Base-by-base conservation (phyloP, 1,140 invertebrate genomes). In the Drosophila littoralis region DNA sequence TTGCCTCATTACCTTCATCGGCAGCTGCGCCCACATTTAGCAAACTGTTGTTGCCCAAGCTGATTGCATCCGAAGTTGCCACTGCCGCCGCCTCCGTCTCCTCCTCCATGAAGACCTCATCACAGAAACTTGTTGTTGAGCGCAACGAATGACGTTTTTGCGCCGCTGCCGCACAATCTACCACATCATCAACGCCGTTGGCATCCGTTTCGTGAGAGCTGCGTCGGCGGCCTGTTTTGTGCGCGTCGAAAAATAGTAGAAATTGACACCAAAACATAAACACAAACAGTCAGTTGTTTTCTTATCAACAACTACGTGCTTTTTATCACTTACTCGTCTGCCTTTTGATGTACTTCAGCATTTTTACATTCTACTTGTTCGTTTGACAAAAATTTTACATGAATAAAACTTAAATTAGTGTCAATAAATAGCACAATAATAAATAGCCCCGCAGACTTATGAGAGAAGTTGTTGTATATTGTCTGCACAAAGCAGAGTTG, bases 51-150 rank as follows among this genome's bases (percentile, higher is more conserved):
- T 66, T 74, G 59, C 58, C 57, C 36, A 81, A 67, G 43, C 74
- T 79, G 67, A 90, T 72, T 59, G 65, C 77, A 79, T 69, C 69
- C 52, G 51, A 36, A 33, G 54, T 46, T 72, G 45, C 33, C 43
- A 28, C 38, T 36, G 22, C 60, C 33, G n/a, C 48, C 46, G 15
- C 35, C 33, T 40, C 65, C 51, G 45, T 63, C 71, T 60, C 77
- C 58, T 63, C 72, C 48, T 89, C 86, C 60, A 91, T 77, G 52
- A 91, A 91, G 38, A 91, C 64, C 54, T 91, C 90, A 82, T 91
- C 90, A 70, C 90, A 91, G 75, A 91, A 91, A 80, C 90, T 91
- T 66, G 90, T 91, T 79, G 90, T 91, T 10, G 90, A 91, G 32
- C 86, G 83, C 65, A 91, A 54, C 43, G 90, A 91, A 74, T 90